Evolutionary conservation across 53 echinoderm and acorn worm genomes (phyloP).

Genomic region (Antedon mediterranea): DNA sequence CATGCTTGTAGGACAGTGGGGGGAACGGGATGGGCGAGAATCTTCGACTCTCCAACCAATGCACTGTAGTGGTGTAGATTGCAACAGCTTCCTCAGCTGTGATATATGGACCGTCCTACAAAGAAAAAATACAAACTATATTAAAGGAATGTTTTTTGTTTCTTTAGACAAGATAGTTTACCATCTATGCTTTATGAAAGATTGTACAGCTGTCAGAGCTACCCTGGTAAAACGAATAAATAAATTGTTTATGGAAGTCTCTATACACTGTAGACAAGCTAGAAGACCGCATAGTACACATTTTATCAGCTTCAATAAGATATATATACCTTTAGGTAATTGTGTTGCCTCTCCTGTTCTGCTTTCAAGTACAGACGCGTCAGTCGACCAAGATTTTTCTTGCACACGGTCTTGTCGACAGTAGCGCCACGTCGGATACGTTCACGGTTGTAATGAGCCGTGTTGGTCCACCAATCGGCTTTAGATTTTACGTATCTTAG

Average conservation of each 20-base stretch:
- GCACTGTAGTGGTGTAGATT: constrained; percentile 98
- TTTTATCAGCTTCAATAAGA: no score
- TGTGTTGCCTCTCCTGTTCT: constrained; percentile 98
- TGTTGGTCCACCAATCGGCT: constrained; percentile 99
- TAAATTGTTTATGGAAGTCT: no score
- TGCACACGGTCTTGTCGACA: constrained; percentile 97
- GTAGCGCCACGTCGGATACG: constrained; percentile 97
- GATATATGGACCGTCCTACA: constrained; percentile 98
- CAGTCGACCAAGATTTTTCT: constrained; percentile 94
- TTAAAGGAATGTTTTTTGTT: no score
- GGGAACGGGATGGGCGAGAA: constrained; percentile 99
- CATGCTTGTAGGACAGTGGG: constrained; percentile 99
- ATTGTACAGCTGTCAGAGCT: no score
- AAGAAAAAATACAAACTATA: not conserved
- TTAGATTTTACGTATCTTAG: constrained; percentile 97
- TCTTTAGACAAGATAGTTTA: no score
- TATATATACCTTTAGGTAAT: constrained; percentile 78
- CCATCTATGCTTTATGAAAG: no score
- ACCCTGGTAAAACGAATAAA: no score
- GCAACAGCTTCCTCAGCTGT: constrained; percentile 98
- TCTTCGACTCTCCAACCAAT: constrained; percentile 89
- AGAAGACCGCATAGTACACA: no score
- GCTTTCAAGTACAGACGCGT: constrained; percentile 96
- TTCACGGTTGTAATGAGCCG: constrained; percentile 99
- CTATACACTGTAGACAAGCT: no score